Conservation (phyloP, 2,113 vertebrate genomes). For the Chloropsis hardwickii region DNA sequence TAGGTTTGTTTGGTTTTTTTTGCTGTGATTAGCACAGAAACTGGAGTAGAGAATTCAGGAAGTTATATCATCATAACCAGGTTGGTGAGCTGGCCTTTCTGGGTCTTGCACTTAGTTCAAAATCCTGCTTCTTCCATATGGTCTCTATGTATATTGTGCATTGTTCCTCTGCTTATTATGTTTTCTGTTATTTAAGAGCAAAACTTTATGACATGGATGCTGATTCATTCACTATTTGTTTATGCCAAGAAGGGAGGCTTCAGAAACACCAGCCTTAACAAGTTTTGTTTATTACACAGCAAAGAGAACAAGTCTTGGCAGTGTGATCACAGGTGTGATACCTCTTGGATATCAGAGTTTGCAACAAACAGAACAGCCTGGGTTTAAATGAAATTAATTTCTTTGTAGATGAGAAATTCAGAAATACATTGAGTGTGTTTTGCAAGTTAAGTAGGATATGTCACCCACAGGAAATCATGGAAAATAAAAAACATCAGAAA, state of each 20-base stretch:
- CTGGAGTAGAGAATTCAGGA: background rate
- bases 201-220: background rate
- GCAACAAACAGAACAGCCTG: background rate
- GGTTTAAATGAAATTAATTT: background rate
- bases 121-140: background rate
- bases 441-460: background rate
- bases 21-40: background rate
- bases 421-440: background rate
- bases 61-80: background rate
- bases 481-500: background rate
- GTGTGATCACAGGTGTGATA: conserved; percentile 5
- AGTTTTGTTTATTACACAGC: conserved; percentile 29
- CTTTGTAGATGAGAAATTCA: background rate
- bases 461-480: background rate
- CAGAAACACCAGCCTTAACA: conserved; percentile 17
- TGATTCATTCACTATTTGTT: conserved; percentile 1
- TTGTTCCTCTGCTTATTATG: background rate
- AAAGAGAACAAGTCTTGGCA: conserved; percentile 26
- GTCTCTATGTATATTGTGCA: background rate
- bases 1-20: background rate
- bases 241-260: background rate
- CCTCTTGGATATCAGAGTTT: background rate
- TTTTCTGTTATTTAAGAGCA: background rate
- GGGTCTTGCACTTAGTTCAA: background rate
- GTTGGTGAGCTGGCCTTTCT: background rate